Conservation (phyloP, 2,797 vertebrate species). For the Sciurus vulgaris region DNA sequence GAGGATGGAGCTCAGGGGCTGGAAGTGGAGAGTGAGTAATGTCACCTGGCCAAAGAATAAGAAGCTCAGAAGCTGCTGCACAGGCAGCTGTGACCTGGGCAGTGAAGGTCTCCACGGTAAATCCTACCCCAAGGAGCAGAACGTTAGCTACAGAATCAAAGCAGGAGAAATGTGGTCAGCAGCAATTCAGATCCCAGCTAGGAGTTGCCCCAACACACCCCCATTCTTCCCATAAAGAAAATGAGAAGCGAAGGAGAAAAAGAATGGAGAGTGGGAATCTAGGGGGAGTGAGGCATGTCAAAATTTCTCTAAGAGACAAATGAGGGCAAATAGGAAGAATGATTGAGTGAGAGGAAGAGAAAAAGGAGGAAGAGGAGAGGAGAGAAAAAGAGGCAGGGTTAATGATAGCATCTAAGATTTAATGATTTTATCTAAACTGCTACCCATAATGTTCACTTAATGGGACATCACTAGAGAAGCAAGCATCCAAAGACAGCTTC, state of each 20-base stretch:
- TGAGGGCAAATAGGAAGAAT: neutral
- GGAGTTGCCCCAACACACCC: neutral
- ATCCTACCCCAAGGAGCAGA: accelerated
- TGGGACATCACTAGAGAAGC: constrained; percentile 2
- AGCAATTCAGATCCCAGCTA: neutral
- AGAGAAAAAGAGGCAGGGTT: neutral
- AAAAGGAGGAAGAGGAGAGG: neutral
- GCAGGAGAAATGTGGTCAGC: neutral
- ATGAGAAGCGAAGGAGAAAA: neutral
- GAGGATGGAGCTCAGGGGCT: neutral
- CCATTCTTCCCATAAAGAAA: neutral
- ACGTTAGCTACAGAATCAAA: neutral
- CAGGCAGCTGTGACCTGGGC: neutral
- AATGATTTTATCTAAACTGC: neutral
- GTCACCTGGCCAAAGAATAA: neutral
- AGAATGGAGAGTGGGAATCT: neutral
- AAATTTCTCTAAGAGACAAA: neutral
- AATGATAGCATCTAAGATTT: neutral
- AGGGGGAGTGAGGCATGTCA: neutral
- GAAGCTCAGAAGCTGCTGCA: neutral
- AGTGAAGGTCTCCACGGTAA: neutral
- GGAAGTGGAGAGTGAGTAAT: accelerated
- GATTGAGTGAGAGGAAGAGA: neutral
- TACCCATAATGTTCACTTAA: neutral
- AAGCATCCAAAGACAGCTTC: constrained; percentile 20